Conservation (phyloP, 1,140 invertebrate genomes). For the Drosophila asahinai region DNA sequence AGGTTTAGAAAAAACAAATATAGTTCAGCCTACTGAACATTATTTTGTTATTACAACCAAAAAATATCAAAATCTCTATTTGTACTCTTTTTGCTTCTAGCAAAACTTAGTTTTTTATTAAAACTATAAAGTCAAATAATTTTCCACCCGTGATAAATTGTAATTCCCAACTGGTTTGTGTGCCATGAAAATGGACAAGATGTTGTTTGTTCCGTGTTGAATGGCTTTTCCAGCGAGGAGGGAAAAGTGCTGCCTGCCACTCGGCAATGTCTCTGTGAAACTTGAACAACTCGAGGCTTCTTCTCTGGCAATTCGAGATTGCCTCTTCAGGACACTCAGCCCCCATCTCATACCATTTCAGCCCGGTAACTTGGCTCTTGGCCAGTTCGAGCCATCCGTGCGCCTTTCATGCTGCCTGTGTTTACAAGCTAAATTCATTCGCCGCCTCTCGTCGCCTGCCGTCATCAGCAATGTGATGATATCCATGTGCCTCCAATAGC, state of each 20-base stretch:
- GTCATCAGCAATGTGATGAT: conserved; percentile 46
- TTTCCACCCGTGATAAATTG: conserved; percentile 3
- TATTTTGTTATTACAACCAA: not conserved
- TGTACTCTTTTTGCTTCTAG: no score
- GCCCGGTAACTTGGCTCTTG: conserved; percentile 30
- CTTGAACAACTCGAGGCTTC: conserved; percentile 43
- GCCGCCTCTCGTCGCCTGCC: conserved; percentile 27
- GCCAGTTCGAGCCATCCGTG: conserved; percentile 42
- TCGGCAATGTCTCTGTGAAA: conserved; percentile 39
- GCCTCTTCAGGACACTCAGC: conserved; percentile 21
- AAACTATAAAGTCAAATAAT: not conserved
- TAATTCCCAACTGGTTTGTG: conserved; percentile 20
- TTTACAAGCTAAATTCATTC: conserved; percentile 54
- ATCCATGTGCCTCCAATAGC: conserved; percentile 12
- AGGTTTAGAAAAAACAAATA: fast-evolving
- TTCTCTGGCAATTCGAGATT: conserved; percentile 45
- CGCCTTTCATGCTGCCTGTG: conserved; percentile 49
- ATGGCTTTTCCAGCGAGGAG: conserved; percentile 7
- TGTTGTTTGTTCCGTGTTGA: conserved; percentile 17
- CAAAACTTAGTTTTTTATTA: not conserved
- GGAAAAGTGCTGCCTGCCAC: conserved; percentile 15
- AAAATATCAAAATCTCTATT: no score
- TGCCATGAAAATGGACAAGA: conserved; percentile 13
- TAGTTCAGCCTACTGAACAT: not conserved
- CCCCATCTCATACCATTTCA: not conserved